phyloP scores from a whole-genome alignment of 2,797 vertebrate genomes.

The Lepus oiostolus region DNA sequence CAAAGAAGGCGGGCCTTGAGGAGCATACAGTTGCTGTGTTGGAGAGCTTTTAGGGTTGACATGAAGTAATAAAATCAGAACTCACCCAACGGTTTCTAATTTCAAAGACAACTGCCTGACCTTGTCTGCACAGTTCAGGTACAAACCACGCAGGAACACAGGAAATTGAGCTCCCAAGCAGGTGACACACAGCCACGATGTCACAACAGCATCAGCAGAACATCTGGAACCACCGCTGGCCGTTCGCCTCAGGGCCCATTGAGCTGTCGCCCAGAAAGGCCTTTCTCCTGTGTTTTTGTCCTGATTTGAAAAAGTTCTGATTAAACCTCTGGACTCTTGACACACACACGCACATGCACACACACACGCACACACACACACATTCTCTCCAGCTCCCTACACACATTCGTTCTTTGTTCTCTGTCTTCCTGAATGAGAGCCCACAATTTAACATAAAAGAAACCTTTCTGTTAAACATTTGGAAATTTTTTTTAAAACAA shows the following conservation, averaged over 20 bases:
- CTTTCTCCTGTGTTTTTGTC: conserved; percentile 39
- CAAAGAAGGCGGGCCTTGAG: conserved; percentile 71
- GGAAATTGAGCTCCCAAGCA: conserved; percentile 74
- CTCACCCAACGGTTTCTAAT: conserved; percentile 59
- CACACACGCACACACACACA: not conserved
- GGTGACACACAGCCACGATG: conserved; percentile 9
- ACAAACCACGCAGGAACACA: conserved; percentile 70
- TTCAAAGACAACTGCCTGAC: conserved; percentile 80
- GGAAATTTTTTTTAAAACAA: not conserved
- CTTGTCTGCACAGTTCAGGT: conserved; percentile 67
- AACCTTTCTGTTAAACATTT: not conserved
- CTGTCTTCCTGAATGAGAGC: not conserved
- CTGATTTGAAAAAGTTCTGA: conserved; percentile 22
- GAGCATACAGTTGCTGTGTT: conserved; percentile 44
- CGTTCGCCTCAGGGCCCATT: not conserved
- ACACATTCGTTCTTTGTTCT: not conserved
- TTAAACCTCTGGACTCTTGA: not conserved
- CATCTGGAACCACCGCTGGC: not conserved
- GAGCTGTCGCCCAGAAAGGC: not conserved
- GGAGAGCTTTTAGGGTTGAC: conserved; percentile 56
- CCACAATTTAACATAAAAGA: conserved; percentile 36
- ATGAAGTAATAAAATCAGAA: conserved; percentile 75
- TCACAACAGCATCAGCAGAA: not conserved
- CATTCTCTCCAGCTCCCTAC: fast-evolving
- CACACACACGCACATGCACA: not conserved